A percentile compares a stretch with the other conserved stretches of the same genome.
Conservation (phyloP, 2,113 vertebrate genomes). For the Ancistrus triradiatus region DNA sequence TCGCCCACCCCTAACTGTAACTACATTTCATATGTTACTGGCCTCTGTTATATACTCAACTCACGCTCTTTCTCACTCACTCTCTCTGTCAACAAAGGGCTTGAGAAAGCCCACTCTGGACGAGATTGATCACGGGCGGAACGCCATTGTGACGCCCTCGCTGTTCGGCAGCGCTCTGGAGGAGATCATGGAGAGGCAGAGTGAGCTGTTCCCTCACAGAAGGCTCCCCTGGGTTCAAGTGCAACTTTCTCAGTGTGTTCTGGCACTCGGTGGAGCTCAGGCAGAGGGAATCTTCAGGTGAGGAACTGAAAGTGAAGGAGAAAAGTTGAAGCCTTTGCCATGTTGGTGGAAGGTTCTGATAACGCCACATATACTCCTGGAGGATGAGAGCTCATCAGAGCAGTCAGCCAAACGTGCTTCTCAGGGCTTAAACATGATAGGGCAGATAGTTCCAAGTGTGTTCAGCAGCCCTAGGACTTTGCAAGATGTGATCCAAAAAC, state of each 20-base stretch:
- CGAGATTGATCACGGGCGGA: constrained; percentile 68
- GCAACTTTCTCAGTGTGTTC: constrained; percentile 71
- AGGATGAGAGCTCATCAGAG: too few relatives aligned
- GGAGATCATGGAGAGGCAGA: constrained; percentile 76
- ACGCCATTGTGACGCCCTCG: constrained; percentile 69
- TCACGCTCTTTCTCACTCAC: background rate
- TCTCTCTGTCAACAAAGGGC: constrained; percentile 55
- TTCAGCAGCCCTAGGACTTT: too few relatives aligned
- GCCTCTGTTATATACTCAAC: too few relatives aligned
- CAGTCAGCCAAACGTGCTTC: too few relatives aligned
- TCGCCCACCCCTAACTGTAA: too few relatives aligned
- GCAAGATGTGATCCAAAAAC: too few relatives aligned
- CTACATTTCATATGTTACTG: too few relatives aligned
- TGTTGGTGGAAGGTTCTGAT: too few relatives aligned
- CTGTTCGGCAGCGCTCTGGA: constrained; percentile 76
- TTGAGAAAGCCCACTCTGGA: constrained; percentile 73
- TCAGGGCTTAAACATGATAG: too few relatives aligned
- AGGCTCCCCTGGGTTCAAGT: constrained; percentile 77
- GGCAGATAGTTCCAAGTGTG: too few relatives aligned
- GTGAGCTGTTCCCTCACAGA: constrained; percentile 60
- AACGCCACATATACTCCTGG: too few relatives aligned
- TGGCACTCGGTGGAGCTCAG: constrained; percentile 72
- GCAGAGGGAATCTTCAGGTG: constrained; percentile 79
- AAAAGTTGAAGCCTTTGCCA: too few relatives aligned
- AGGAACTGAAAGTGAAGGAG: constrained; percentile 11